Base-by-base conservation (phyloP, 2,113 vertebrate species). In the Semnornis frantzii region DNA sequence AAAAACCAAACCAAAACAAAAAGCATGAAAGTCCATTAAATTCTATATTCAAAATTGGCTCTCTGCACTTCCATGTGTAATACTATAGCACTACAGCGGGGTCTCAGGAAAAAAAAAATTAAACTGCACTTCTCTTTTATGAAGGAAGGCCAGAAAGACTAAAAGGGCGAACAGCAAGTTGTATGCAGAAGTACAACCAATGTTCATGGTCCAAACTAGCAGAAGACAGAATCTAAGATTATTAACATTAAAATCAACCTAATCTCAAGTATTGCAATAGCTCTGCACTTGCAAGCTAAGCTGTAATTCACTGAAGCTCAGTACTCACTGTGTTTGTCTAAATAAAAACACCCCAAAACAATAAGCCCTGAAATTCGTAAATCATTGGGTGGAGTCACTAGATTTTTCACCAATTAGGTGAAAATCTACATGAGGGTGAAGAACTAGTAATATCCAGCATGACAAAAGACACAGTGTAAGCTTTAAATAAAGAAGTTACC, bases 401-500 rank as follows among this genome's bases (percentile, higher is more conserved):
- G 24, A 60, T 14, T 70, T 39, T 48, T 12, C 19, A 39, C 37
- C n/a, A 72, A 31, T 39, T 54, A 71, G 28, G 76, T 30, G 74
- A 50, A 52, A 65, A 66, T 11, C 23, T 66, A 9, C 23, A 37
- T 5, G 12, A 42, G 15, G 9, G 12, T 68, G 42, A 86, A 52
- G 37, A 70, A 23, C 16, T 34, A 68, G 21, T 28, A 90, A 24
- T 31, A 89, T 57, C 21, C 65, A 50, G 30, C 27, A 65, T 1
- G 9, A 68, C 15, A 93, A 86, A 46, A 62, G 0, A 37, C 21
- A 88, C 0, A 80, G 18, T 28, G 76, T 5, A 75, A 58, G 23
- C 15, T 68, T 89, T 68, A 6, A 83, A n/a, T 5, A 68, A 31
- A 54, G 82, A 79, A 81, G 4, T 97, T 96, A 99, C 99, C 99